These are phyloP conservation scores for Alexandromys oeconomus DNA, from an alignment of 2,797 vertebrate species.

Conservation along the genomic window DNA sequence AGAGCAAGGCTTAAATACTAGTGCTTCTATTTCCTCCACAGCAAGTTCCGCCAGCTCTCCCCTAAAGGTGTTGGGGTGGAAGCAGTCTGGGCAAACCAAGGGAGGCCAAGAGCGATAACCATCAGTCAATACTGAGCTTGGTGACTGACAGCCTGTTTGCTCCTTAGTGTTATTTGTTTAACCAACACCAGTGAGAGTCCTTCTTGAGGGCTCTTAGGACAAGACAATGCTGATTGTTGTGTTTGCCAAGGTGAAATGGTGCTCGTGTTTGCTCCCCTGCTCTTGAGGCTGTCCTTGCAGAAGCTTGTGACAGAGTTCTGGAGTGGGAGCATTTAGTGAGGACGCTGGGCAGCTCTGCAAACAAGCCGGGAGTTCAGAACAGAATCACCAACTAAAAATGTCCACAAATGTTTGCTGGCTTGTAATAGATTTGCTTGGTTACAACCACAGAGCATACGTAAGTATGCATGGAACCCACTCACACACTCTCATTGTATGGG, in stretches of 20 bases:
- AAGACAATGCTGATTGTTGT: constrained; percentile 59
- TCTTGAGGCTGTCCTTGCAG: constrained; percentile 23
- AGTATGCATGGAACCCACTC: background rate
- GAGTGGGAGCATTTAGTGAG: constrained; percentile 34
- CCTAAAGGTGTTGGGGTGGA: background rate
- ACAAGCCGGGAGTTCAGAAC: constrained; percentile 12
- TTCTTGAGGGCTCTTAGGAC: constrained; percentile 71
- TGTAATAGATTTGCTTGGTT: constrained; percentile 24
- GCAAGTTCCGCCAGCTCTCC: background rate
- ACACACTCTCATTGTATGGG: background rate
- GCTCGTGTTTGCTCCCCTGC: constrained; percentile 60
- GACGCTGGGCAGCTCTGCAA: constrained; percentile 47
- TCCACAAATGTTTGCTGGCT: constrained; percentile 2
- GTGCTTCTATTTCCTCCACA: background rate
- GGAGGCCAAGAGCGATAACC: background rate
- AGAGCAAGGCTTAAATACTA: background rate
- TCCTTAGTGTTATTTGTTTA: constrained; percentile 71
- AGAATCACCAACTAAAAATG: background rate
- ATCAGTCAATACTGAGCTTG: constrained; percentile 35
- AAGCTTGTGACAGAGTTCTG: constrained; percentile 22
- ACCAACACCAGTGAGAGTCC: constrained; percentile 72
- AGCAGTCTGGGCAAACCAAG: background rate
- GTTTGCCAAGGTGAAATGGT: constrained; percentile 40
- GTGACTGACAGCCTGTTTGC: constrained; percentile 6
- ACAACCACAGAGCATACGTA: background rate